Conservation (phyloP, 2,888 invertebrate species). For the Limnephilus lunatus region DNA sequence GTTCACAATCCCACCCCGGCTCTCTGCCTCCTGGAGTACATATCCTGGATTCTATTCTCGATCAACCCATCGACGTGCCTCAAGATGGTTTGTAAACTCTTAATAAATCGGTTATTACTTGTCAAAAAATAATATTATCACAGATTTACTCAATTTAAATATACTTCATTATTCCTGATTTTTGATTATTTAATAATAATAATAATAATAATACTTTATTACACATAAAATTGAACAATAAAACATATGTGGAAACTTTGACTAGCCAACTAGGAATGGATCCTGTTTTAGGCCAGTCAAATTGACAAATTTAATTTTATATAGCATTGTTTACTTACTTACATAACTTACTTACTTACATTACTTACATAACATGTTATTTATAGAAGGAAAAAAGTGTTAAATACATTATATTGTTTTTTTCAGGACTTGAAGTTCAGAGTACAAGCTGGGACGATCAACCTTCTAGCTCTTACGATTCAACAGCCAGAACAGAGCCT, state of each 20-base stretch:
- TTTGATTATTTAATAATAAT: neutral
- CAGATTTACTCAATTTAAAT: neutral
- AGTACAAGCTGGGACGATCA: conserved; percentile 74
- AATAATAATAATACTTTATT: no score
- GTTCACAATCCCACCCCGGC: conserved; percentile 10
- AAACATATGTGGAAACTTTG: no score
- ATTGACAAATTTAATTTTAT: no score
- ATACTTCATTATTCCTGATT: neutral
- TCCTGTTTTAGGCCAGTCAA: no score
- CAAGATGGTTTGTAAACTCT: conserved; percentile 73
- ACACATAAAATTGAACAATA: no score
- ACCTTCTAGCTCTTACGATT: conserved; percentile 68
- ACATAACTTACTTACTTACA: no score
- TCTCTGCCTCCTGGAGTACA: conserved; percentile 22
- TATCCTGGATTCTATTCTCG: conserved; percentile 78
- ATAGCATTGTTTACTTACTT: no score
- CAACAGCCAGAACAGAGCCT: conserved; percentile 68
- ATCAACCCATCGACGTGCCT: conserved; percentile 86
- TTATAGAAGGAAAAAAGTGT: no score
- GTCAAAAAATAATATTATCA: neutral
- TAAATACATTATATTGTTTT: no score
- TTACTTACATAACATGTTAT: no score
- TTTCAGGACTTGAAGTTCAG: conserved; percentile 71
- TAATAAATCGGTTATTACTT: neutral
- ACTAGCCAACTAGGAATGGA: no score